These are phyloP conservation scores for Cataglyphis rosenhaueri DNA, from an alignment of 2,888 invertebrate species.

Conservation along the genomic window DNA sequence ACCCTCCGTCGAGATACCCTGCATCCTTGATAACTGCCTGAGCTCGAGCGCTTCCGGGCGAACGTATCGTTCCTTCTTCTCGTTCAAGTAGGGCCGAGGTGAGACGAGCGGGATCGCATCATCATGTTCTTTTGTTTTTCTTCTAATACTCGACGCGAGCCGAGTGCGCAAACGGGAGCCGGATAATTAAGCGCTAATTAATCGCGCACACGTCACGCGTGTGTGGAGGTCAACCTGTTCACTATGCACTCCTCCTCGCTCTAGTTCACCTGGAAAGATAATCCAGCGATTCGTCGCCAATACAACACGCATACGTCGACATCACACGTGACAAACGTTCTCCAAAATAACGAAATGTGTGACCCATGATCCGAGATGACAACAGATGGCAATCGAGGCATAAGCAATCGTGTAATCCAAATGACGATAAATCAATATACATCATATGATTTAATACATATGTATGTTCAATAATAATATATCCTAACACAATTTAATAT, in stretches of 20 bases:
- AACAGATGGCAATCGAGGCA: not conserved
- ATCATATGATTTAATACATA: not conserved
- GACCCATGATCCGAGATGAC: conserved; percentile 37
- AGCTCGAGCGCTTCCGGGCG: not conserved
- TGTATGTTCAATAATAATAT: not conserved
- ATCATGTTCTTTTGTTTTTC: not conserved
- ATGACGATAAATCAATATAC: not conserved
- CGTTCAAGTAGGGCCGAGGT: conserved; percentile 65
- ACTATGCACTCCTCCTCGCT: conserved; percentile 57
- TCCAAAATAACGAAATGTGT: conserved; percentile 69
- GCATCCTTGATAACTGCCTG: conserved; percentile 69
- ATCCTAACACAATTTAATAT: not conserved
- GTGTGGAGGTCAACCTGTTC: conserved; percentile 55
- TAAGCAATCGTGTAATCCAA: not conserved
- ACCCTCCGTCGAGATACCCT: conserved; percentile 81
- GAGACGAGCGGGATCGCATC: conserved; percentile 53
- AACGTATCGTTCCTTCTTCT: conserved; percentile 30
- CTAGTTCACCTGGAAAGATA: conserved; percentile 77
- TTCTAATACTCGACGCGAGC: conserved; percentile 17
- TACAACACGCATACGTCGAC: conserved; percentile 6
- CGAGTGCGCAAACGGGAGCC: conserved; percentile 35
- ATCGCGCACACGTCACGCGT: conserved; percentile 57
- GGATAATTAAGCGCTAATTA: conserved; percentile 69
- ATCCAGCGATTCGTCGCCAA: conserved; percentile 63
- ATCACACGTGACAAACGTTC: conserved; percentile 59